phyloP scores from a whole-genome alignment of 2,113 vertebrate species.

The Sylvietta virens region DNA sequence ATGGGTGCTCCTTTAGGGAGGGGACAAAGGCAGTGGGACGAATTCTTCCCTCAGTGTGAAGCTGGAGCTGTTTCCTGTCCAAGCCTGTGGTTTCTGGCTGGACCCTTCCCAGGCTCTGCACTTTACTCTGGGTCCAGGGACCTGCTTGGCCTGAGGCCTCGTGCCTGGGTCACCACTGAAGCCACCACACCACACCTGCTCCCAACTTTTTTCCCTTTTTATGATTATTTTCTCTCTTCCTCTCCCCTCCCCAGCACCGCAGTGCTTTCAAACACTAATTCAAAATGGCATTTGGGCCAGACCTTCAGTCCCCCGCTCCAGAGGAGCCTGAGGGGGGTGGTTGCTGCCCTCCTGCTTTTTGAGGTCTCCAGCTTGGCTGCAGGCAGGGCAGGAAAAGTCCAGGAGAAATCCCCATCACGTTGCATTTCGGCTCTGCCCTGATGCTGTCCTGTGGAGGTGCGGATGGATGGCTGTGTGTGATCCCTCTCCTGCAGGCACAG shows the following conservation, averaged over 20 bases:
- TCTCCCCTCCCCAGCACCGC: rapidly evolving
- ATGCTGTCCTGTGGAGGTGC: not conserved
- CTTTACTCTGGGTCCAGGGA: not conserved
- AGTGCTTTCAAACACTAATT: not conserved
- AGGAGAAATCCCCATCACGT: not conserved
- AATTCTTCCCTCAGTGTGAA: not conserved
- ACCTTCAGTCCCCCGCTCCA: not conserved
- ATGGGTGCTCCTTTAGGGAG: not conserved
- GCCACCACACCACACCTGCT: not conserved
- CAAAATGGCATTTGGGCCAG: not conserved
- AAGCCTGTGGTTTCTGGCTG: not conserved
- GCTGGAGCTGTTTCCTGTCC: not conserved
- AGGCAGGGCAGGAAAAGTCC: not conserved
- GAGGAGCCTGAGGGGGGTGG: rapidly evolving
- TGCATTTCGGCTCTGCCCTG: not conserved
- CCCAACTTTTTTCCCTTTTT: not conserved
- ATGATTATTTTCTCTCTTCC: not conserved
- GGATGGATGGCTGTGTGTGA: rapidly evolving
- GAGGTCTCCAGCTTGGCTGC: not conserved
- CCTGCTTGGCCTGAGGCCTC: not conserved
- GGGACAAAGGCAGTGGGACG: not conserved
- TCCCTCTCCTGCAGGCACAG: not conserved
- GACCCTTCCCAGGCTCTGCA: not conserved
- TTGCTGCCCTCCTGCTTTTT: not conserved
- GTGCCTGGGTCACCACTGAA: not conserved